Evolutionary conservation across 1,140 invertebrate species (phyloP).

Genomic region (Papilio machaon): DNA sequence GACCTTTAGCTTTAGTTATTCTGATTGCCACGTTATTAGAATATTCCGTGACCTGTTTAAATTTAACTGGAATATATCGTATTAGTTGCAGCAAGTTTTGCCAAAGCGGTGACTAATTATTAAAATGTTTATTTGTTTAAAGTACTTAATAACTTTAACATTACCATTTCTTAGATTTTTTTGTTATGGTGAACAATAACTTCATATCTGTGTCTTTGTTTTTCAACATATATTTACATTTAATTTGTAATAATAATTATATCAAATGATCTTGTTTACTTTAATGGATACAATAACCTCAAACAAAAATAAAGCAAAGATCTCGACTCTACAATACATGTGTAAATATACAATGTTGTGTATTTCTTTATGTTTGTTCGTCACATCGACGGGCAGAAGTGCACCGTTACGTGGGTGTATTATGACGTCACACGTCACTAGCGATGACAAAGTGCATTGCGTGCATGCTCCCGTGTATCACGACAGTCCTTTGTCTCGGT

Average conservation of each 20-base stretch:
- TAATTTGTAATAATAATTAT: neutral
- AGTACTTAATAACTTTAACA: neutral
- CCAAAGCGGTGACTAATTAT: neutral
- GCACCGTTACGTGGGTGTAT: constrained; percentile 4
- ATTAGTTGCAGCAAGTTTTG: neutral
- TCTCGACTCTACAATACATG: neutral
- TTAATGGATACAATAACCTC: constrained; percentile 13
- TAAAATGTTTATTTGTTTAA: neutral
- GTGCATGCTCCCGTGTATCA: neutral
- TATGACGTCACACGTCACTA: neutral
- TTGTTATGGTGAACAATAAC: too few species aligned
- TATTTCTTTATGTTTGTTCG: constrained; percentile 4
- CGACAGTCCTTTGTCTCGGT: constrained; percentile 25
- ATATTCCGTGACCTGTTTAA: constrained; percentile 4
- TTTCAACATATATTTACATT: neutral
- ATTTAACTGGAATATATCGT: neutral
- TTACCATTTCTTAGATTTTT: neutral
- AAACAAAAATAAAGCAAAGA: neutral
- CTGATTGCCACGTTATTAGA: neutral
- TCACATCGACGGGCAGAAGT: neutral
- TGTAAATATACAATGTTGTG: neutral
- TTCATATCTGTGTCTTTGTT: neutral
- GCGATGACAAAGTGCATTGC: neutral
- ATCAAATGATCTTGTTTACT: neutral
- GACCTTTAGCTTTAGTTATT: constrained; percentile 26